Base-by-base conservation (phyloP, 2,888 invertebrate species). In the Calephelis perditalis region DNA sequence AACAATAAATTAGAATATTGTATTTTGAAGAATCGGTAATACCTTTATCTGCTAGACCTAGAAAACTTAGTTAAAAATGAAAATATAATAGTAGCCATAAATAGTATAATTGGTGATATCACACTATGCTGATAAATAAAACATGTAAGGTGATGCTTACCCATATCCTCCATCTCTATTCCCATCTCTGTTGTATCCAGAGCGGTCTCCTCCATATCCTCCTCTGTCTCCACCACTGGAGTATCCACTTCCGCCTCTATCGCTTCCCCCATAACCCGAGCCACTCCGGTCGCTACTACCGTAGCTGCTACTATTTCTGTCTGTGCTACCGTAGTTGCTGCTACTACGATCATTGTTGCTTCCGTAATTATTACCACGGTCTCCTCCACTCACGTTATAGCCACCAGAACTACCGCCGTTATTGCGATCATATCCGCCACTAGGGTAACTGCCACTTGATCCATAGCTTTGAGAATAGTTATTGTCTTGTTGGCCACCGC, bases 161-260 rank as follows among this genome's bases (percentile, higher is more conserved):
- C 93, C 92, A 83, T 84, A 92, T 78, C 91, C 92, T 60, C 89
- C 84, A 75, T 85, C 91, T 88, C 81, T 91, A 88, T 77, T 92
- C 76, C 92, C 91, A 80, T 92, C 92, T 83, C 92, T 91, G 81
- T 80, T 91, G 80, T 86, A 91, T 73, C 91, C 81, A 64, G 88
- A 78, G 64, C 91, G 74, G 73, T 90, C 65, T 70, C 87, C 85
- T 69, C 90, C 86, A 72, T 83, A 86, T 64, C 88, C 84, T 52
- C 91, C 84, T 57, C 92, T 83, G 26, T 69, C 81, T 71, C 78
- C 91, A 68, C 78, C 86, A 61, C 86, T 77, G 36, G 82, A 82
- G 68, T 84, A 84, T 67, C 88, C 79, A 64, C 84, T 74, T 63
- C 84, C 78, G 46, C 84, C 79, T 57, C 87, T 74, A 70, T 90